Evolutionary conservation across 1,140 invertebrate genomes (phyloP).

Genomic region (Lordiphosa mommai): DNA sequence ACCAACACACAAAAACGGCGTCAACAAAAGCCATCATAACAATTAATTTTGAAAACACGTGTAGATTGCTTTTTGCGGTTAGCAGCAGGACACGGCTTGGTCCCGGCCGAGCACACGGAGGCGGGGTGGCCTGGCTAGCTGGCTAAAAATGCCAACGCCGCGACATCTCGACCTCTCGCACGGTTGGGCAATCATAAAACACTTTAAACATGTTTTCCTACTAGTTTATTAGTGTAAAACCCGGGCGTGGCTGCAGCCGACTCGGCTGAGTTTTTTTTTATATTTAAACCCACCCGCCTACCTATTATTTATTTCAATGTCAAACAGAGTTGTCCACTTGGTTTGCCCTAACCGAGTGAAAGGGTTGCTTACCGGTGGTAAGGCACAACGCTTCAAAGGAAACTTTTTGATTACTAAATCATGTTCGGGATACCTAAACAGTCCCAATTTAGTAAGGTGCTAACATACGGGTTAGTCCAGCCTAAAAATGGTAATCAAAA

Average conservation of each 20-base stretch:
- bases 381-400: too few relatives aligned
- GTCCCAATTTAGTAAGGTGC: too few relatives aligned
- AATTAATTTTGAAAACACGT: conserved; percentile 78
- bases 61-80: conserved; percentile 78
- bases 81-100: conserved; percentile 42
- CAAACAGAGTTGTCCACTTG: conserved; percentile 58
- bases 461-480: too few relatives aligned
- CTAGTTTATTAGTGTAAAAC: conserved; percentile 73
- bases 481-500: too few relatives aligned
- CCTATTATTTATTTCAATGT: conserved; percentile 68
- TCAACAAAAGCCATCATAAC: conserved; percentile 76
- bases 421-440: too few relatives aligned
- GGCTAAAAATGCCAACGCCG: conserved; percentile 45
- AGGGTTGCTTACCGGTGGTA: neutral
- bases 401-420: neutral
- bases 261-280: neutral
- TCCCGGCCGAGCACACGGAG: conserved; percentile 1
- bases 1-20: conserved; percentile 57
- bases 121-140: neutral
- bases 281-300: conserved; percentile 11
- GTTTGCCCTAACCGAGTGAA: conserved; percentile 34
- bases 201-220: conserved; percentile 75
- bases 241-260: conserved; percentile 25
- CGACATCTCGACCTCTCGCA: conserved; percentile 64
- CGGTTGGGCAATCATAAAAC: conserved; percentile 72